Percentiles rank a stretch among this genome's conserved stretches.
Evolutionary conservation across 2,113 vertebrate genomes (phyloP).

Genomic region (Pseudopodoces humilis): DNA sequence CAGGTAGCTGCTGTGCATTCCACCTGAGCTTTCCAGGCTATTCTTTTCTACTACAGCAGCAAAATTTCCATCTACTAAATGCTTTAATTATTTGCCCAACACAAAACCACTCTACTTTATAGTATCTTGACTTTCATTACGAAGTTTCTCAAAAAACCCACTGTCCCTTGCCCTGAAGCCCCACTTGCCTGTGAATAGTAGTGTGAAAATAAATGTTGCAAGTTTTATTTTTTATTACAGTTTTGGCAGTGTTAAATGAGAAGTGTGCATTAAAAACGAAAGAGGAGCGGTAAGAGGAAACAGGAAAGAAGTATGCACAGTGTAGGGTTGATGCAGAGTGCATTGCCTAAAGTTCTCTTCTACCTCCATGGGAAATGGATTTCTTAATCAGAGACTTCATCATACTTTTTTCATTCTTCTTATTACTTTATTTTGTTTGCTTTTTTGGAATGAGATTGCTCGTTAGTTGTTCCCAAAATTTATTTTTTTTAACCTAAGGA

Average conservation of each 20-base stretch:
- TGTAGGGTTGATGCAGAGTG: background rate
- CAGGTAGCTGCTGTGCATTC: background rate
- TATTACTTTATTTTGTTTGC: background rate
- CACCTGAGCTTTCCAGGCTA: background rate
- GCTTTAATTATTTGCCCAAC: background rate
- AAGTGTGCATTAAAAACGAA: background rate
- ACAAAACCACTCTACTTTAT: background rate
- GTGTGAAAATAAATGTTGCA: background rate
- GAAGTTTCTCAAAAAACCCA: background rate
- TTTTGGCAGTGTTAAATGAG: background rate
- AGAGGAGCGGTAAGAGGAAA: background rate
- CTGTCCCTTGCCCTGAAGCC: no score
- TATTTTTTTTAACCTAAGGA: background rate
- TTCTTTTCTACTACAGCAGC: background rate
- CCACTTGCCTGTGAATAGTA: background rate
- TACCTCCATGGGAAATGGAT: background rate
- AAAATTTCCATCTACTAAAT: background rate
- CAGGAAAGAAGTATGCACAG: background rate
- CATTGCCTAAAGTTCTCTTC: background rate
- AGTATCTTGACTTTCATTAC: background rate
- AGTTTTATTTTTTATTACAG: background rate
- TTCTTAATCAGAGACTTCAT: background rate
- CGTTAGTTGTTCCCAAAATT: background rate
- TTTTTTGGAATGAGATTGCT: background rate
- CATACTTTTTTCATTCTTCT: background rate